Evolutionary conservation across 2,113 vertebrate species (phyloP).

Genomic region (Zosterops lateralis): DNA sequence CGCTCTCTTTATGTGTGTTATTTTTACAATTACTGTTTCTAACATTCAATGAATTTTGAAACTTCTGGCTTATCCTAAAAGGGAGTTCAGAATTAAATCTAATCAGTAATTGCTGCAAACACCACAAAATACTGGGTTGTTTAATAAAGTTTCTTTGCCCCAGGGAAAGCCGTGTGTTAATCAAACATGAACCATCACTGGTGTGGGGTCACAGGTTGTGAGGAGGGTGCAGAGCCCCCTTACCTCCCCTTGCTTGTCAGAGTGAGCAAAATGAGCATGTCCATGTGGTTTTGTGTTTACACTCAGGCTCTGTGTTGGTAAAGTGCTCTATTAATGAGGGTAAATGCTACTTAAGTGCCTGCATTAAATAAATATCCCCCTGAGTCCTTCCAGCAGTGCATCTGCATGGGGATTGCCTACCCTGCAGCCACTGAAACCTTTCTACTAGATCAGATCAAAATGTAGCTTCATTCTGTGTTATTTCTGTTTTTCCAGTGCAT

Average conservation of each 20-base stretch:
- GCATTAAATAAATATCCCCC: not conserved
- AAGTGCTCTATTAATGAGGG: not conserved
- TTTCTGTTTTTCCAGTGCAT: constrained; percentile 1
- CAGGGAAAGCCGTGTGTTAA: not conserved
- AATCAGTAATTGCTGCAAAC: not conserved
- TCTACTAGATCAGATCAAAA: not conserved
- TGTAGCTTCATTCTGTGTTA: not conserved
- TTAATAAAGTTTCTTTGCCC: not conserved
- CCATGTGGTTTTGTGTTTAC: not conserved
- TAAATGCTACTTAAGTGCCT: not conserved
- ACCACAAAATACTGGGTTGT: not conserved
- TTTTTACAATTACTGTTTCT: not conserved
- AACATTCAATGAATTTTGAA: not conserved
- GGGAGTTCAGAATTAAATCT: not conserved
- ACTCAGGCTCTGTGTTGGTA: fast-evolving
- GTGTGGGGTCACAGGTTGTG: not conserved
- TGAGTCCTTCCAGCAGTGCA: not conserved
- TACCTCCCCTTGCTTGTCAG: not conserved
- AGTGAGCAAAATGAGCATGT: not conserved
- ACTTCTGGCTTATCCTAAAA: not conserved
- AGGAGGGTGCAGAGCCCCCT: not conserved
- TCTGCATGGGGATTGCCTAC: not conserved
- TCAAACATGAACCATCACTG: not conserved
- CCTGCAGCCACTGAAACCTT: not conserved
- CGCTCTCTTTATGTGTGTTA: not conserved